These are phyloP conservation scores for Pterois miles DNA, from an alignment of 2,797 vertebrate species.

Conservation along the genomic window DNA sequence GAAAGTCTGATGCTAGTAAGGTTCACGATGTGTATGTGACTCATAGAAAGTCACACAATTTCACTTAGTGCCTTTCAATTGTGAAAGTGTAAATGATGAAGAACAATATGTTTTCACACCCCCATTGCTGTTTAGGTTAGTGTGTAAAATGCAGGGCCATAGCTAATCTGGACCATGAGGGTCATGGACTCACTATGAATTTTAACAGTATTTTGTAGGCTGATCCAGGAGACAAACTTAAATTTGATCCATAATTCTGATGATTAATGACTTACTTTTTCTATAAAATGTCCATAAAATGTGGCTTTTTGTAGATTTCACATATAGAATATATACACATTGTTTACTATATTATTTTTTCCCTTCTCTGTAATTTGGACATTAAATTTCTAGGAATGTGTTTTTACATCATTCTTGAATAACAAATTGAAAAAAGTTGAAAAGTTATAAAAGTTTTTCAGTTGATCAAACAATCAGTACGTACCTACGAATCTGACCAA, in stretches of 20 bases:
- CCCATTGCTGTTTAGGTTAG: neutral
- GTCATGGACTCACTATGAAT: neutral
- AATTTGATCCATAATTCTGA: neutral
- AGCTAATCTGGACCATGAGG: neutral
- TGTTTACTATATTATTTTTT: neutral
- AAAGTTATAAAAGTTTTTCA: neutral
- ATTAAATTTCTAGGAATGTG: neutral
- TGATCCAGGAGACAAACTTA: neutral
- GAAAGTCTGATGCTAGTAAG: slow-evolving; percentile 49
- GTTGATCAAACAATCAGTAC: neutral
- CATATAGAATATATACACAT: no score
- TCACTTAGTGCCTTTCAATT: neutral
- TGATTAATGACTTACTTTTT: neutral
- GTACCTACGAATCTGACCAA: neutral
- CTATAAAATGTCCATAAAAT: neutral
- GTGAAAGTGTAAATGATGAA: neutral
- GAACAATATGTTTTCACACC: no score
- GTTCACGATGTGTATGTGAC: neutral
- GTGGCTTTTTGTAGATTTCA: neutral
- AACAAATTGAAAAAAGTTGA: no score
- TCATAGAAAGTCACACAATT: neutral
- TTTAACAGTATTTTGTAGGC: neutral
- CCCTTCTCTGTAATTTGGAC: neutral
- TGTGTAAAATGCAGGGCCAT: neutral
- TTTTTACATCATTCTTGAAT: neutral